Evolutionary conservation across 2,113 vertebrate genomes (phyloP), one percentile per base, ranked within the genome.

Genomic region (Pterocles burchelli): DNA sequence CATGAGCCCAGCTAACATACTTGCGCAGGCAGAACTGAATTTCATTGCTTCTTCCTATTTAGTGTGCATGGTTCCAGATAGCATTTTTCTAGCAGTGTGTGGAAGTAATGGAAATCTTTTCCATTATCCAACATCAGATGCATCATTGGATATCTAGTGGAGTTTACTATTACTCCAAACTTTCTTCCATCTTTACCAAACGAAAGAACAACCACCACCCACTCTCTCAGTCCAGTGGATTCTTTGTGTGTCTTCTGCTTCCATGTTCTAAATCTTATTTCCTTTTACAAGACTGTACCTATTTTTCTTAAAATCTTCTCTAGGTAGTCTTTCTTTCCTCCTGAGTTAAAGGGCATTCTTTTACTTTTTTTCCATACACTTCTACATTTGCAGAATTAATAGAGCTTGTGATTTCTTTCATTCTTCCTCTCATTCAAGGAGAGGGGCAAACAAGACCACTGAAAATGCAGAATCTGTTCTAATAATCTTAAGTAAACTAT

Each of bases 1-100:
- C 0, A 0, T 12, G 26, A 77, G 24, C 26, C 43, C 43, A 24
- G 75, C 25, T 58, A 46, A 45, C 1, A 1, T 8, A 28, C 46
- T 54, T 54, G 28, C 28, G 20, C 21, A 29, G 38, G 16, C 45
- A 9, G 21, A 85, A 49, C n/a, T 21, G 59, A 19, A 36, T 54
- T 62, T 49, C 36, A 49, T 15, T 54, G 38, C 46, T 65, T 6
- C n/a, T 67, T 62, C 28, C 31, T 29, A 5, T n/a, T 46, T 41
- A 19, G 11, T 43, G 45, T 61, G 36, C 8, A 9, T 3, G 2
- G 17, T n/a, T 87, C 55, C 24, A 49, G 41, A 0, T 49, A n/a
- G 45, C 41, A 4, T 29, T 86, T 43, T 74, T 45, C 48, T 78
- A 67, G 65, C 2, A 3, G 46, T 6, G 4, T 8, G 24, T 21